Base-by-base conservation (phyloP, 2,888 invertebrate species). In the Aethes cnicana region DNA sequence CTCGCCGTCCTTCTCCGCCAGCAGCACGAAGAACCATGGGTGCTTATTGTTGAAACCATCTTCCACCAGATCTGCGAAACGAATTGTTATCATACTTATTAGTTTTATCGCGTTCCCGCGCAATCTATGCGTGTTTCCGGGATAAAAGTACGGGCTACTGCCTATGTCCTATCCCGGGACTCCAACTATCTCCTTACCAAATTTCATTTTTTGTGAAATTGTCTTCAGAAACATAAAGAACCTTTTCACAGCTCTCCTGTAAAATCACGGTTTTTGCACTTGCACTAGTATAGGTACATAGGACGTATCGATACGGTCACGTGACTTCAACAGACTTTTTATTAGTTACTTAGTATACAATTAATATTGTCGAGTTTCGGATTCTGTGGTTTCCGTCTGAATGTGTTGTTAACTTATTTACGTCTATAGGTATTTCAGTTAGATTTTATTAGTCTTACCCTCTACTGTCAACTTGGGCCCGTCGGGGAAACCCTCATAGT, bases 41-140 rank as follows among this genome's bases (percentile, higher is more conserved):
- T 90, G 88, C 0, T 88, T 73, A 4, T 74, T 61, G 20, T 93
- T 92, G 77, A 95, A 95, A 12, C 94, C 95, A 80, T 95, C 95
- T 66, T 80, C 79, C 66, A 92, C 85, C 62, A 95, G 74, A 60
- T 90, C 94, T 93, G 69, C 18, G n/a, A 69, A 25, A 33, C 9
- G 23, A 33, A 11, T 14, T 3, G 1, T 16, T 2, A 6, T 12
- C 8, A 28, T 16, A 5, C 3, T 37, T 37, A 3, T 17, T 23
- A 23, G 32, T 17, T 32, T 16, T n/a, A n/a, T 0, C n/a, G 8
- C 0, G n/a, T 16, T 16, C 4, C 16, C 14, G 17, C 32, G 17
- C 16, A 16, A 17, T 32, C 17, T 5, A 16, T 2, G n/a, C n/a
- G 4, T 8, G 23, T 23, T 23, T n/a, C 2, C 6, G 23, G 14